Base-by-base conservation (phyloP, 2,888 invertebrate species). In the Parthenolecanium corni region DNA sequence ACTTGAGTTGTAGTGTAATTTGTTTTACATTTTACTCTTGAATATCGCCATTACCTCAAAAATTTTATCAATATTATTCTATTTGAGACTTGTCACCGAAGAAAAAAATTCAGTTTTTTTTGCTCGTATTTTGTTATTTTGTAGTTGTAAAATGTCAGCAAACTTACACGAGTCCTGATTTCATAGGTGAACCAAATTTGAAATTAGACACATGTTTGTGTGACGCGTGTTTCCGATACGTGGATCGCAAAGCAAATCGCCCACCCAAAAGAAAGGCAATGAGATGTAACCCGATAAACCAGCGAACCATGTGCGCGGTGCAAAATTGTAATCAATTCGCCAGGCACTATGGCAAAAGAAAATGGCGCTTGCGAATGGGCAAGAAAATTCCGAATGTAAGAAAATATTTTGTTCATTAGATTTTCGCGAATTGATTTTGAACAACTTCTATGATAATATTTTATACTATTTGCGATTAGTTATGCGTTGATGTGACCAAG, bases 161-260 rank as follows among this genome's bases (percentile, higher is more conserved):
- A n/a, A n/a, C n/a, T n/a, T n/a, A n/a, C n/a, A n/a, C n/a, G n/a
- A n/a, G n/a, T n/a, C n/a, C n/a, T n/a, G 16, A n/a, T 61, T 63
- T 64, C 58, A 0, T 70, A 85, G 85, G 84, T 68, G 89, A 89
- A 71, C 85, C 85, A 73, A 87, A 89, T 71, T 75, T 89, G 62
- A 86, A 86, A 0, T 82, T 84, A 66, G 89, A 89, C 74, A 89
- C 88, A 57, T 90, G 90, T 68, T 77, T 90, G 20, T 90, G 90
- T 73, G 89, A 89, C 73, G 89, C 89, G 11, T 90, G 90, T 71
- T 89, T 87, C 74, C 81, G 89, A 0, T 87, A 88, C 71, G 86
- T 90, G 57, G 89, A 89, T 74, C 79, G 89, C 54, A 86, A 87
- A 68, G 86, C 87, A n/a, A 70, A 70, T 56, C 69, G 69, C 49